phyloP scores from a whole-genome alignment of 2,113 vertebrate species.

The Struthidea cinerea region DNA sequence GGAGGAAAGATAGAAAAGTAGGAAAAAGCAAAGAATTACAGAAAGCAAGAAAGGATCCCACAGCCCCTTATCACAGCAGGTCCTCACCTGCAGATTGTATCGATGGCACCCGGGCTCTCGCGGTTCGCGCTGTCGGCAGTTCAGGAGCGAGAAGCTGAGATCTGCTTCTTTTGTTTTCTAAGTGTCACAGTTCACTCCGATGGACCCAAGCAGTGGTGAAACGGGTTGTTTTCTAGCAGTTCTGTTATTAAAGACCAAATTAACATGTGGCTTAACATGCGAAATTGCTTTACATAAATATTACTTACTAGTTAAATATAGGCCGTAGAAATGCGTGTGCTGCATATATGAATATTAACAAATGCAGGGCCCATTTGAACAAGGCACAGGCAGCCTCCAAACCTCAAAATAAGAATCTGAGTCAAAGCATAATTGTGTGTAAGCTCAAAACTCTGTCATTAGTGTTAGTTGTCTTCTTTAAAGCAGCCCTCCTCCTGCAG shows the following conservation, averaged over 20 bases:
- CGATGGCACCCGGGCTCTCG: rapidly evolving
- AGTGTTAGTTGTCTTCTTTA: neutral
- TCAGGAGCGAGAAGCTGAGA: rapidly evolving
- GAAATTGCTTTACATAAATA: neutral
- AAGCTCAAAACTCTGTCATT: neutral
- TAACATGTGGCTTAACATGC: neutral
- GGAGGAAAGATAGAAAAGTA: neutral
- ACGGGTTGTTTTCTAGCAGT: rapidly evolving
- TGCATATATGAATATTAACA: neutral
- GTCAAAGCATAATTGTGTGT: neutral
- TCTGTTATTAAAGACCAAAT: neutral
- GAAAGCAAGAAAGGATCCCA: neutral
- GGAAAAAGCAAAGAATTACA: neutral
- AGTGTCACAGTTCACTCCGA: rapidly evolving
- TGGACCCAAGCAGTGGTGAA: neutral
- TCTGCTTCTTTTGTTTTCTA: neutral
- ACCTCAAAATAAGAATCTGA: neutral
- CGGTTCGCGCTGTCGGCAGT: rapidly evolving
- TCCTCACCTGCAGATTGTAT: neutral
- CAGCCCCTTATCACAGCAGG: rapidly evolving
- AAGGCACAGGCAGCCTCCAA: neutral
- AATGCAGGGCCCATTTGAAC: neutral
- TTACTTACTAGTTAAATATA: neutral
- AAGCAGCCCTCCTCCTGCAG: neutral
- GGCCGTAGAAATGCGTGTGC: neutral